Conservation (phyloP, 2,113 vertebrate genomes). For the Recurvirostra avosetta region DNA sequence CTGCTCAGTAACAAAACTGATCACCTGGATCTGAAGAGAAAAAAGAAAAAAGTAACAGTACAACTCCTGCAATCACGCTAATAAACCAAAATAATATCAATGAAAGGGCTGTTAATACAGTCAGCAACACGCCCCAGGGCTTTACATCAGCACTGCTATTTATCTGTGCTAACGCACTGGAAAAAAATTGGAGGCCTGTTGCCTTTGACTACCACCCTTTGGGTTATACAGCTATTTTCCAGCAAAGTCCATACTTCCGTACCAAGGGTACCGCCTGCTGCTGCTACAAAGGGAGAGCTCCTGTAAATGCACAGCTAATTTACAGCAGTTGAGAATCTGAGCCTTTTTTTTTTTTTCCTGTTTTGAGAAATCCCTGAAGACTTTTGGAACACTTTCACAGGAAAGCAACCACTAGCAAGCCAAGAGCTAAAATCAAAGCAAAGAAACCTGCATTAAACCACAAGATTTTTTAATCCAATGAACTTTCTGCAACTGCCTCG, state of each 20-base stretch:
- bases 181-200: not conserved
- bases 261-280: not conserved
- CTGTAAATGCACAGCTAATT: not conserved
- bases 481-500: not conserved
- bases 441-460: not conserved
- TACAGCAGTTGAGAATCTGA: not conserved
- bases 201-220: not conserved
- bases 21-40: constrained; percentile 89
- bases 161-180: not conserved
- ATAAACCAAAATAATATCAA: not conserved
- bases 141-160: not conserved
- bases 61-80: not conserved
- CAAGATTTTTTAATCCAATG: not conserved
- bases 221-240: not conserved
- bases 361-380: not conserved
- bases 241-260: not conserved
- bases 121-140: not conserved
- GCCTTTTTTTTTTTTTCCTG: fast-evolving
- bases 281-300: not conserved
- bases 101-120: not conserved
- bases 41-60: not conserved
- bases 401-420: not conserved
- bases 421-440: not conserved
- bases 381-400: not conserved
- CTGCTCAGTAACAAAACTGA: constrained; percentile 98